These are phyloP conservation scores for Puma concolor DNA, from an alignment of 2,113 vertebrate species.

Conservation along the genomic window DNA sequence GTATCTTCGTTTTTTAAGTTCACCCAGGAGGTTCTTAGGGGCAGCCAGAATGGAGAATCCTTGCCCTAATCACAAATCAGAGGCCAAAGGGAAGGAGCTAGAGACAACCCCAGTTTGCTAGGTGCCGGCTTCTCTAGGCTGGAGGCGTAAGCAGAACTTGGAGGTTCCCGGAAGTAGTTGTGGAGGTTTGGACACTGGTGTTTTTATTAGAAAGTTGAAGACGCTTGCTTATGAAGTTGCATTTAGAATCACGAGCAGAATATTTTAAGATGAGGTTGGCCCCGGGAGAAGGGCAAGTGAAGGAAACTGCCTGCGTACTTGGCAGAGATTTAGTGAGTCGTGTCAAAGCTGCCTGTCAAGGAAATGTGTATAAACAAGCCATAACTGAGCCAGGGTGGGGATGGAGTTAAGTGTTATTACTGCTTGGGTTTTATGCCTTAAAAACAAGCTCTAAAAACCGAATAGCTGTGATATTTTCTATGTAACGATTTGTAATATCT, in stretches of 20 bases:
- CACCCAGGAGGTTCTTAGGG: not conserved
- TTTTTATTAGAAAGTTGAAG: slow-evolving; percentile 27
- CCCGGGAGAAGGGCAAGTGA: not conserved
- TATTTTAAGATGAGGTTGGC: slow-evolving; percentile 13
- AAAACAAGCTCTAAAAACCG: not conserved
- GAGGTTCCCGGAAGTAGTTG: not conserved
- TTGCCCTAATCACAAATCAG: not conserved
- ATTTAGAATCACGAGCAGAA: slow-evolving; percentile 16
- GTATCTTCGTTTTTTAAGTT: not conserved
- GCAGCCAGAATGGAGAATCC: not conserved
- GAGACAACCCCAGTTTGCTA: not conserved
- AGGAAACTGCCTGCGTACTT: not conserved
- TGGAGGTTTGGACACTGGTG: not conserved
- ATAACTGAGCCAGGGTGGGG: not conserved
- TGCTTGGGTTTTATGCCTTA: not conserved
- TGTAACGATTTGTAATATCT: too few relatives aligned
- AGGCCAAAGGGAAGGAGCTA: not conserved
- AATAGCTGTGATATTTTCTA: not conserved
- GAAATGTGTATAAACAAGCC: not conserved
- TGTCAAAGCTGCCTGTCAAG: not conserved
- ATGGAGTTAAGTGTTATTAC: too few relatives aligned
- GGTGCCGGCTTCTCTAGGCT: rapidly evolving
- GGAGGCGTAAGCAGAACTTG: not conserved
- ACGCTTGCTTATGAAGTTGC: not conserved
- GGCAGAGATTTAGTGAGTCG: not conserved